Conservation (phyloP, 2,113 vertebrate genomes). For the Campylomormyrus numenius region DNA sequence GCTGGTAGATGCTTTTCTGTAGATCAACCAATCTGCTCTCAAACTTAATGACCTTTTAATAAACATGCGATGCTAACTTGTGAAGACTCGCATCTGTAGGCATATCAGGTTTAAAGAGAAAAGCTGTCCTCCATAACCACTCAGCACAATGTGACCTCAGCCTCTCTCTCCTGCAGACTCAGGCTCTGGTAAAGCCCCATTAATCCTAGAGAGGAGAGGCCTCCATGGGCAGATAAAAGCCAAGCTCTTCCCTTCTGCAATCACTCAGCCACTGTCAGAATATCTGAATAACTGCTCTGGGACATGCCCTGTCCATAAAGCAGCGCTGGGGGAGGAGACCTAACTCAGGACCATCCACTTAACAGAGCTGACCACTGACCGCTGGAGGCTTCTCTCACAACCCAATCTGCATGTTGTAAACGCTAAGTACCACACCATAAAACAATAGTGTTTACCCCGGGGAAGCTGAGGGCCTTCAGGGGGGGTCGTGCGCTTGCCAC, state of each 20-base stretch:
- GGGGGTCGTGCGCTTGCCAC: neutral
- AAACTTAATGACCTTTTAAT: neutral
- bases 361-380: constrained; percentile 14
- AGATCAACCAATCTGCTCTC: neutral
- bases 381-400: neutral
- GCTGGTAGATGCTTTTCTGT: neutral
- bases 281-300: neutral
- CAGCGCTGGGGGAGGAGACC: constrained; percentile 7
- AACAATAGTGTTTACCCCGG: neutral
- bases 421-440: constrained; percentile 12
- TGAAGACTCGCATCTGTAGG: neutral
- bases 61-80: neutral
- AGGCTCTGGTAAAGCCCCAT: constrained; percentile 19
- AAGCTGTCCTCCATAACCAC: neutral
- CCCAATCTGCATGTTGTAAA: constrained; percentile 1
- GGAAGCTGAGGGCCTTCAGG: neutral
- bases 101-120: neutral
- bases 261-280: neutral
- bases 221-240: neutral
- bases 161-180: constrained; percentile 9
- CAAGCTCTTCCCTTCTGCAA: constrained; percentile 15
- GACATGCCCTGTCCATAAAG: constrained; percentile 18
- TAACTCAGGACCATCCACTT: neutral
- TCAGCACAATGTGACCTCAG: neutral
- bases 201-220: neutral